Evolutionary conservation across 2,113 vertebrate genomes (phyloP).

Genomic region (Thomomys bottae): DNA sequence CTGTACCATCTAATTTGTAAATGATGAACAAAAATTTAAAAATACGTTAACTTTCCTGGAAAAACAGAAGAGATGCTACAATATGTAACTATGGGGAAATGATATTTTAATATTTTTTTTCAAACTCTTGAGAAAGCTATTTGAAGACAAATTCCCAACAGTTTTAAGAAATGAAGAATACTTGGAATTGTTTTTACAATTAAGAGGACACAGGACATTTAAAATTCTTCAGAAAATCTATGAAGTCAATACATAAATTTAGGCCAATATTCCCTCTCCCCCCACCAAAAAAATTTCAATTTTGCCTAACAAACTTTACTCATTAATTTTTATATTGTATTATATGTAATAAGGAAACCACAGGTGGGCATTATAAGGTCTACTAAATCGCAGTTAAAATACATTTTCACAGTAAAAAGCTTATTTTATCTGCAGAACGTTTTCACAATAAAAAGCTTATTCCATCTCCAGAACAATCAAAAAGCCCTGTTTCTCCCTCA

Average conservation of each 20-base stretch:
- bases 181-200: constrained; percentile 82
- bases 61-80: constrained; percentile 80
- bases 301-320: constrained; percentile 66
- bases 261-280: constrained; percentile 30
- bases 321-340: constrained; percentile 55
- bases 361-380: constrained; percentile 59
- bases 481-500: constrained; percentile 23
- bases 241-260: constrained; percentile 62
- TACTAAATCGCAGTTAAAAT: constrained; percentile 49
- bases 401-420: constrained; percentile 11
- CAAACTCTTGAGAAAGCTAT: constrained; percentile 71
- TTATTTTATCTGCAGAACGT: too few relatives aligned
- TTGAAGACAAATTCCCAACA: constrained; percentile 79
- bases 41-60: constrained; percentile 62
- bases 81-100: constrained; percentile 74
- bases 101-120: constrained; percentile 75
- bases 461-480: constrained; percentile 56
- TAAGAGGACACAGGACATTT: constrained; percentile 72
- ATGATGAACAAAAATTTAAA: constrained; percentile 80
- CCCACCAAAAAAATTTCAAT: constrained; percentile 49
- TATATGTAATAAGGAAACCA: constrained; percentile 57
- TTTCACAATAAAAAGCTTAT: constrained; percentile 34
- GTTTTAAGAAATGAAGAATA: constrained; percentile 77
- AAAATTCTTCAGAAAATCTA: constrained; percentile 77
- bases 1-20: constrained; percentile 83